phyloP scores from a whole-genome alignment of 2,113 vertebrate species.

The Grus americana region DNA sequence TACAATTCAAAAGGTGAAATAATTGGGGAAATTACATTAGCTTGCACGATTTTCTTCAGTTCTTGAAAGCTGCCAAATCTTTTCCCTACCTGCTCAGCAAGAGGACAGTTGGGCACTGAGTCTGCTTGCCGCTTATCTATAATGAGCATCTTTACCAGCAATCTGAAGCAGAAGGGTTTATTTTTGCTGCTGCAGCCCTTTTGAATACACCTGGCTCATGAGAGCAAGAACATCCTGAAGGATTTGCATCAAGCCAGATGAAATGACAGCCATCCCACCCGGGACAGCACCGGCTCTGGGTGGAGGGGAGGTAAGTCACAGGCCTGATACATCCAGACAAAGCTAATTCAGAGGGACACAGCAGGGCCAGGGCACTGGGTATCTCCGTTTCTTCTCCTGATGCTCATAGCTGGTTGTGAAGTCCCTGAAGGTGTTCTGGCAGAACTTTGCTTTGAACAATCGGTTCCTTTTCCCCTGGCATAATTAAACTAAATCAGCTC shows the following conservation, averaged over 20 bases:
- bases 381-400: background rate
- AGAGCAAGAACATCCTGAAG: background rate
- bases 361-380: background rate
- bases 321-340: fast-evolving
- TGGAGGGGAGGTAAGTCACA: background rate
- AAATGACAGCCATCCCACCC: background rate
- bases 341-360: background rate
- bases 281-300: background rate
- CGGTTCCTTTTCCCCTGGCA: background rate
- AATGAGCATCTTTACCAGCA: background rate
- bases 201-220: background rate
- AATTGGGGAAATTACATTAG: background rate
- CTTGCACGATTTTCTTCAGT: background rate
- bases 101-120: background rate
- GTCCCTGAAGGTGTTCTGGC: background rate
- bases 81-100: background rate
- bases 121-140: background rate
- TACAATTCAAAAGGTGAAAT: background rate
- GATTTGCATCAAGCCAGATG: background rate
- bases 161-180: background rate
- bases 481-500: background rate
- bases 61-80: background rate
- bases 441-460: background rate
- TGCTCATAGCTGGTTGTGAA: background rate
- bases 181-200: background rate